Evolutionary conservation across 37 sponge, comb jelly and placozoan species (phyloP).

Genomic region (Axinella damicornis): DNA sequence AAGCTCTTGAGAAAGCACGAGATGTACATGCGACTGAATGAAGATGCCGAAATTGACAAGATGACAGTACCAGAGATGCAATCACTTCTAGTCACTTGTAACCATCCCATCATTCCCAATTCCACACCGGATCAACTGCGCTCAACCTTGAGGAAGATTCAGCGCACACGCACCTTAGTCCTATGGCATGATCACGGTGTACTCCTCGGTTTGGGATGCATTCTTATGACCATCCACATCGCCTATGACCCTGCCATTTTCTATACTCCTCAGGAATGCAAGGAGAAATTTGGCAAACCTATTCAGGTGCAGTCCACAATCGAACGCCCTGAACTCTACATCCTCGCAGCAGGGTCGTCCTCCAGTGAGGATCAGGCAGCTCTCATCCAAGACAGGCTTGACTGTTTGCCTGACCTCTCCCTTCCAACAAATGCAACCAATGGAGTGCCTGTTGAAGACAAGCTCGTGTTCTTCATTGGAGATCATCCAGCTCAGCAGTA

Average conservation of each 20-base stretch:
- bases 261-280: constrained; percentile 12
- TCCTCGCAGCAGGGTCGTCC: too few species aligned
- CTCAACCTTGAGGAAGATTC: not conserved
- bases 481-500: constrained; percentile 52
- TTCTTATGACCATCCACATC: constrained; percentile 38
- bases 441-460: constrained; percentile 24
- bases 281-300: not conserved
- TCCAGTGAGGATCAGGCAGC: constrained; percentile 39
- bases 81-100: too few species aligned
- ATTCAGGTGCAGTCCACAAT: constrained; percentile 22
- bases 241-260: constrained; percentile 31
- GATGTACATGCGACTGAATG: constrained; percentile 38
- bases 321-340: constrained; percentile 11
- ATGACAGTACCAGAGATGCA: too few species aligned
- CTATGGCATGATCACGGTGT: constrained; percentile 46
- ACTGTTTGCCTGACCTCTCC: constrained; percentile 12
- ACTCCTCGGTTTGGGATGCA: constrained; percentile 13
- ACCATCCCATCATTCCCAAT: not conserved
- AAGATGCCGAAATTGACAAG: constrained; percentile 21
- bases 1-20: constrained; percentile 22
- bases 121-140: not conserved
- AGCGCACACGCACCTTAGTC: constrained; percentile 24
- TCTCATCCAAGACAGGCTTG: constrained; percentile 29
- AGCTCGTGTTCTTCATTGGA: constrained; percentile 39
- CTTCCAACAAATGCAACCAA: not conserved